These are phyloP conservation scores for Eospalax fontanierii DNA, from an alignment of 2,797 vertebrate species.

Conservation along the genomic window DNA sequence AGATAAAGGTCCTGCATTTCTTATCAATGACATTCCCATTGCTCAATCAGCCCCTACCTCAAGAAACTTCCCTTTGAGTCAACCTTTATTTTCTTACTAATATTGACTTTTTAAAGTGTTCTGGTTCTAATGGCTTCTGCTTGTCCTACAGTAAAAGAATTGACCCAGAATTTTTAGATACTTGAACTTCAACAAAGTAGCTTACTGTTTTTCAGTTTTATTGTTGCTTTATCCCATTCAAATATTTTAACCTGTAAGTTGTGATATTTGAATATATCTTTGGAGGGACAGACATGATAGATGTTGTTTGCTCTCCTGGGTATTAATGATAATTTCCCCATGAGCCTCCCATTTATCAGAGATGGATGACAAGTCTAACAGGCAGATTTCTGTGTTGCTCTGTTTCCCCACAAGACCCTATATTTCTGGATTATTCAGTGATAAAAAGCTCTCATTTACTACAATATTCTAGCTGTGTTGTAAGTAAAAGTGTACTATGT, in stretches of 20 bases:
- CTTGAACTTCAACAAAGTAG: background rate
- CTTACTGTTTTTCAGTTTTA: constrained; percentile 24
- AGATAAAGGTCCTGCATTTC: background rate
- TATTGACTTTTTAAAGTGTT: constrained; percentile 40
- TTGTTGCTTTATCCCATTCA: constrained; percentile 50
- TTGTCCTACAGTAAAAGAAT: background rate
- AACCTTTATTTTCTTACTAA: background rate
- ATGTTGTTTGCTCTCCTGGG: constrained; percentile 61
- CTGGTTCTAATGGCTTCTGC: background rate
- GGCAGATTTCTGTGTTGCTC: background rate
- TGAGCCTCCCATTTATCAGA: constrained; percentile 46
- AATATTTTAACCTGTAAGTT: constrained; percentile 53
- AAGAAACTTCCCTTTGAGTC: constrained; percentile 1
- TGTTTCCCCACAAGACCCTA: background rate
- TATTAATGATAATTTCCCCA: constrained; percentile 59
- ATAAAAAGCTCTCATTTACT: constrained; percentile 9
- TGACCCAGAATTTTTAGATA: background rate
- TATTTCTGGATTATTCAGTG: background rate
- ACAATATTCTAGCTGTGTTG: background rate
- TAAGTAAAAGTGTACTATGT: background rate
- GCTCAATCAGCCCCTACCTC: background rate
- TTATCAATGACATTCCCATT: constrained; percentile 3
- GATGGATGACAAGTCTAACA: background rate
- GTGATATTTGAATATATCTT: constrained; percentile 68
- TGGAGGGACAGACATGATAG: constrained; percentile 14